Percentiles rank a stretch among this genome's conserved stretches.
phyloP scores from a whole-genome alignment of 2,888 invertebrate genomes.

The Ochropleura leucogaster region DNA sequence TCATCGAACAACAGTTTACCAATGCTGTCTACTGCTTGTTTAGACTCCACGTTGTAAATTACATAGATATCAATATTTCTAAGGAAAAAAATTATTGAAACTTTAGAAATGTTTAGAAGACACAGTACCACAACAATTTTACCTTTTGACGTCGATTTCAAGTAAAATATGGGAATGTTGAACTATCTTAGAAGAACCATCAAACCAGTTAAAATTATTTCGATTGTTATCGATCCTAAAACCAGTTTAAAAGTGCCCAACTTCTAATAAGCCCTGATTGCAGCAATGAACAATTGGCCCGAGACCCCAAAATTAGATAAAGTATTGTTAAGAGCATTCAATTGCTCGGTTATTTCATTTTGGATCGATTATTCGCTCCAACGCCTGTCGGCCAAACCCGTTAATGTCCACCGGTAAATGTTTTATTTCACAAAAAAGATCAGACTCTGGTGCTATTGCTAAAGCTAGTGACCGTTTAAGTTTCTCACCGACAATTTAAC shows the following conservation, averaged over 20 bases:
- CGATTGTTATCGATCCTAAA: slow-evolving; percentile 14
- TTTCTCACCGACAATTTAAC: slow-evolving; percentile 49
- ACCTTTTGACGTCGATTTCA: background rate
- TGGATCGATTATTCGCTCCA: slow-evolving; percentile 82
- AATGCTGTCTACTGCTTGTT: slow-evolving; percentile 2
- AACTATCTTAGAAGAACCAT: background rate
- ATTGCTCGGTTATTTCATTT: slow-evolving; percentile 76
- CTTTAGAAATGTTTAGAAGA: background rate
- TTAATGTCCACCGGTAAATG: slow-evolving; percentile 71
- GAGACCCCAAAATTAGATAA: slow-evolving; percentile 36
- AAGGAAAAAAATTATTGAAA: slow-evolving; percentile 11
- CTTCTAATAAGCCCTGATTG: slow-evolving; percentile 29
- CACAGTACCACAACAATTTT: background rate
- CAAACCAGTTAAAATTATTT: slow-evolving; percentile 19
- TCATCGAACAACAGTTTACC: slow-evolving; percentile 32
- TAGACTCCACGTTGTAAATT: background rate
- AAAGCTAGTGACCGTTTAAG: slow-evolving; percentile 49
- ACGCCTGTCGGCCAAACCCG: slow-evolving; percentile 73
- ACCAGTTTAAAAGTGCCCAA: slow-evolving; percentile 13
- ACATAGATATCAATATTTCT: background rate
- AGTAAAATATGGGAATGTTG: background rate
- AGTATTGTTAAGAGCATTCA: slow-evolving; percentile 71
- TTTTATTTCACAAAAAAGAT: slow-evolving; percentile 64
- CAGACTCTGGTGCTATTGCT: slow-evolving; percentile 62
- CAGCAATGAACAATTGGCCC: slow-evolving; percentile 44